Base-by-base conservation (phyloP, 1,140 invertebrate genomes). In the Matsumurasca onukii region DNA sequence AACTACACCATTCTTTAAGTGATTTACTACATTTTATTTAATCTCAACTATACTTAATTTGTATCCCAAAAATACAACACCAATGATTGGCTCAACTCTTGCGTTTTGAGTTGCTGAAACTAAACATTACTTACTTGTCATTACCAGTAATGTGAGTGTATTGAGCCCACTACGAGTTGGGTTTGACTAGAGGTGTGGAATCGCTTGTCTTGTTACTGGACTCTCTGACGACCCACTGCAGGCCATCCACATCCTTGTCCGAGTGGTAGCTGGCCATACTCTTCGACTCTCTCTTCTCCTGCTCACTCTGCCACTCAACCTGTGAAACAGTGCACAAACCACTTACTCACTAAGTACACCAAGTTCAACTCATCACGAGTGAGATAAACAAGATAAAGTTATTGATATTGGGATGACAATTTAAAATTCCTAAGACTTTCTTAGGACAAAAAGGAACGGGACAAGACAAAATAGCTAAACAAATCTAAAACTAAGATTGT, bases 261-360 rank as follows among this genome's bases (percentile, higher is more conserved):
- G 31, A 62, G 15, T 61, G 55, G 34, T 39, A 39, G 17, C 34
- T 39, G 5, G 27, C 20, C 29, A 71, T 61, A 55, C 68, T 70
- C 48, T 73, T 73, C 2, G 73, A 70, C 73, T 89, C 86, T 25
- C 81, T 77, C 69, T 79, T 84, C 75, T 89, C 88, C 75, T 89
- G 84, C 71, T 89, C 86, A 52, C 87, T 89, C 73, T 88, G 85
- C 88, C 88, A 89, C 70, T 87, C 82, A 68, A 89, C 87, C 86
- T 88, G 67, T 62, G 72, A 76, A 71, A 73, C 45, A 72, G 70
- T 49, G 39, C 34, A 39, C 34, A 39, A 5, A 39, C 17, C 5
- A 39, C 34, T 39, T 39, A 39, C 5, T n/a, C n/a, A n/a, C n/a
- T n/a, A n/a, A n/a, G n/a, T n/a, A n/a, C n/a, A n/a, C n/a, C n/a